Evolutionary conservation across 2,797 vertebrate genomes (phyloP).

Genomic region (Helarctos malayanus): DNA sequence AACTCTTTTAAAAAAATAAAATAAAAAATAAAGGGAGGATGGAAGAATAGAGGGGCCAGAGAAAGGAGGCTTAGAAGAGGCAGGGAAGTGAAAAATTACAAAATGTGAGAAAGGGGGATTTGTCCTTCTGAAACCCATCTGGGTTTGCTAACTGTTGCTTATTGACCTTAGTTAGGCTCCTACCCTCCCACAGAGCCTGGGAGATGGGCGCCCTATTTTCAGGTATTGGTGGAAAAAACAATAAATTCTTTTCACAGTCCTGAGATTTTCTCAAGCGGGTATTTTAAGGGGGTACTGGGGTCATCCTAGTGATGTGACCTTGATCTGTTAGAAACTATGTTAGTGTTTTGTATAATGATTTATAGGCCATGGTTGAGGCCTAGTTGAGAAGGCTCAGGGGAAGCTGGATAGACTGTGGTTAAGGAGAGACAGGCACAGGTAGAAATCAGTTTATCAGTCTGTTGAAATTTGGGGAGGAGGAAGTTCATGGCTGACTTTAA

Average conservation of each 20-base stretch:
- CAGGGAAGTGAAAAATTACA: slow-evolving; percentile 9
- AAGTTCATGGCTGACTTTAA: not conserved
- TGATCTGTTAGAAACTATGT: not conserved
- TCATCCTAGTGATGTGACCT: not conserved
- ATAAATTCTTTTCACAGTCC: not conserved
- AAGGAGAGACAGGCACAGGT: not conserved
- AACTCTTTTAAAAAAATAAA: too few species aligned
- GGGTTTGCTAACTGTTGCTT: not conserved
- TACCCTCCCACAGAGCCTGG: not conserved
- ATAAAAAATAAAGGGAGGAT: not conserved
- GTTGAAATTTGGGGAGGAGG: not conserved
- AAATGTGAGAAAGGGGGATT: not conserved
- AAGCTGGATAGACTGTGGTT: not conserved
- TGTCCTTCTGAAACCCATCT: not conserved
- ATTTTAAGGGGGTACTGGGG: not conserved
- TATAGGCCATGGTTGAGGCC: not conserved
- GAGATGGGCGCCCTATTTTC: not conserved
- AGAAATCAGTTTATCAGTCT: not conserved
- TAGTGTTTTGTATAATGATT: not conserved
- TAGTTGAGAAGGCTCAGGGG: not conserved
- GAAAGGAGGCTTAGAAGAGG: not conserved
- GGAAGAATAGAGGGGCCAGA: not conserved
- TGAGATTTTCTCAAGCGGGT: not conserved
- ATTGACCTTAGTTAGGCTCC: not conserved
- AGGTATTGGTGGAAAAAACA: not conserved